These are phyloP conservation scores for Carposina sasakii DNA, from an alignment of 1,140 invertebrate species.

Conservation along the genomic window DNA sequence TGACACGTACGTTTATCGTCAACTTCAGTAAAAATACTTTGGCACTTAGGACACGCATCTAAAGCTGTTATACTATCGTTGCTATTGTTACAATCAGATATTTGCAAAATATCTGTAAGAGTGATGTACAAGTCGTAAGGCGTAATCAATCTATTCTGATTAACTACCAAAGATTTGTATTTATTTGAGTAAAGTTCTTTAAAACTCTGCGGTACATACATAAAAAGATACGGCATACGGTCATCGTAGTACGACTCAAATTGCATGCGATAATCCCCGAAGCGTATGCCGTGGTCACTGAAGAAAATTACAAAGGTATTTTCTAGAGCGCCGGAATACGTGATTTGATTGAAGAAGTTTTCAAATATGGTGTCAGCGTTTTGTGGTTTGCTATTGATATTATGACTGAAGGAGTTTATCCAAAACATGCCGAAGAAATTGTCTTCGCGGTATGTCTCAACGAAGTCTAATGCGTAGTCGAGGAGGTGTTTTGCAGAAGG, in stretches of 20 bases:
- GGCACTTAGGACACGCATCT: constrained; percentile 76
- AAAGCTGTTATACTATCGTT: constrained; percentile 28
- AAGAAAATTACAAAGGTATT: constrained; percentile 82
- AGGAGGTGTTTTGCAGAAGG: constrained; percentile 74
- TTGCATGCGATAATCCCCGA: constrained; percentile 81
- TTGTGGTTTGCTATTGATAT: constrained; percentile 75
- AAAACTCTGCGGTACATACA: constrained; percentile 81
- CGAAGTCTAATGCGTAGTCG: constrained; percentile 77
- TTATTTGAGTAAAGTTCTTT: constrained; percentile 73
- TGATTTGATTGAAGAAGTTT: constrained; percentile 72
- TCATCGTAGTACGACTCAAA: constrained; percentile 87
- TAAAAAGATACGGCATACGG: constrained; percentile 83
- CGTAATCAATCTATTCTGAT: constrained; percentile 78
- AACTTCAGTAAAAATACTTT: constrained; percentile 79
- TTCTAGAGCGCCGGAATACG: constrained; percentile 68
- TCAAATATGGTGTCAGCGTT: constrained; percentile 74
- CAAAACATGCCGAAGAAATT: constrained; percentile 82
- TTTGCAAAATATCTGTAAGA: constrained; percentile 61
- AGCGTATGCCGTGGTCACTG: constrained; percentile 91
- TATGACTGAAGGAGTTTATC: constrained; percentile 80
- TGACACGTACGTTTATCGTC: constrained; percentile 80
- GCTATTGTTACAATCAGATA: constrained; percentile 39
- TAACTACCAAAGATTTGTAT: constrained; percentile 75
- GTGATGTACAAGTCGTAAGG: constrained; percentile 84
- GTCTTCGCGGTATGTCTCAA: constrained; percentile 70